A percentile compares a stretch with the other conserved stretches of the same genome.
phyloP scores from a whole-genome alignment of 2,113 vertebrate species.

The Barbus barbus region DNA sequence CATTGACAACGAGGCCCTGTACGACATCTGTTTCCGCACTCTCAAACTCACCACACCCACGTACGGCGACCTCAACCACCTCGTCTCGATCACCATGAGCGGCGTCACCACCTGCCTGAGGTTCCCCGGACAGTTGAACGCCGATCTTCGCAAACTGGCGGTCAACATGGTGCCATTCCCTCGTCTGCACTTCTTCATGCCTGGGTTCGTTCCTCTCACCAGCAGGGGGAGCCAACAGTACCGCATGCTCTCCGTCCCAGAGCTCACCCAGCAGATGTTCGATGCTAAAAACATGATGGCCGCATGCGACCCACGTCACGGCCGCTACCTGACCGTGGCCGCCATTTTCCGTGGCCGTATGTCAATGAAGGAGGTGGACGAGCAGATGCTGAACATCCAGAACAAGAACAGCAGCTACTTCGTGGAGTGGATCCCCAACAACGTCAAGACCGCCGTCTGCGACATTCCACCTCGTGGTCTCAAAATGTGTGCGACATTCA shows the following conservation, averaged over 20 bases:
- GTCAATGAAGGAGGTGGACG: constrained; percentile 84
- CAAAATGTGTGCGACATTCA: constrained; percentile 94
- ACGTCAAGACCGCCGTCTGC: constrained; percentile 92
- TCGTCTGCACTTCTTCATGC: constrained; percentile 96
- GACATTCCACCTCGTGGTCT: constrained; percentile 93
- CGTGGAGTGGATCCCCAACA: constrained; percentile 98
- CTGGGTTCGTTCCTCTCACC: constrained; percentile 88
- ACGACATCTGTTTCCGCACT: constrained; percentile 97
- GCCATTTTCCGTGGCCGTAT: constrained; percentile 79
- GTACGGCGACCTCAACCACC: constrained; percentile 90
- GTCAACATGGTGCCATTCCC: constrained; percentile 98
- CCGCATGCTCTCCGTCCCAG: constrained; percentile 84
- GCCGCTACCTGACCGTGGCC: constrained; percentile 79
- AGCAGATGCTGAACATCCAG: constrained; percentile 85
- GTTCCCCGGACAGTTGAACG: constrained; percentile 92
- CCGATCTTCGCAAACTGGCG: constrained; percentile 90
- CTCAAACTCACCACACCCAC: constrained; percentile 93
- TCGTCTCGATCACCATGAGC: constrained; percentile 94
- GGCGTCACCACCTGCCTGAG: constrained; percentile 92
- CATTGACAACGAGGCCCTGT: constrained; percentile 95
- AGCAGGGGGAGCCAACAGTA: constrained; percentile 92
- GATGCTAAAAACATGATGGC: constrained; percentile 95
- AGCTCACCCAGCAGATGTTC: constrained; percentile 89
- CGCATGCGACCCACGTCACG: constrained; percentile 77
- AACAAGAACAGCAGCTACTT: constrained; percentile 99